A percentile compares a stretch with the other conserved stretches of the same genome.
These are phyloP conservation scores for Oryzias melastigma DNA, from an alignment of 2,113 vertebrate species.

Conservation along the genomic window DNA sequence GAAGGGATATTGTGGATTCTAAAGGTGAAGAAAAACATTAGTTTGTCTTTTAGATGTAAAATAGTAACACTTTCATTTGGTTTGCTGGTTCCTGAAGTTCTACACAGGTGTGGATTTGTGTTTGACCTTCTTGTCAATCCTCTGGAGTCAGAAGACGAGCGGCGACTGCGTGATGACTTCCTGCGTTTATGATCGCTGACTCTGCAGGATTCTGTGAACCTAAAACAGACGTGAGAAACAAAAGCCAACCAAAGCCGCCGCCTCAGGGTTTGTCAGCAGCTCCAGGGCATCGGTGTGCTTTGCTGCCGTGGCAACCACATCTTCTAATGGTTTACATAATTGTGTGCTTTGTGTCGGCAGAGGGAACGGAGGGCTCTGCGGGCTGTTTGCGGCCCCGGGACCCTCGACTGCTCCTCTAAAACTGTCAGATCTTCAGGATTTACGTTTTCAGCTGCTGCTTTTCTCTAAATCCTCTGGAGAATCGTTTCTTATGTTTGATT, in stretches of 20 bases:
- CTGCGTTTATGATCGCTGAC: slow-evolving; percentile 5
- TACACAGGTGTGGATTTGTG: background rate
- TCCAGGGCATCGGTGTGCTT: slow-evolving; percentile 16
- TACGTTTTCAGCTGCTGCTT: slow-evolving; percentile 15
- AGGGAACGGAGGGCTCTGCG: background rate
- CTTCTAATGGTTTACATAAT: slow-evolving; percentile 55
- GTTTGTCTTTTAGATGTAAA: too few species aligned
- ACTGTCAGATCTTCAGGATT: slow-evolving; percentile 8
- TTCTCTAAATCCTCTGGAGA: slow-evolving; percentile 16
- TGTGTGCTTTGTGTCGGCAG: slow-evolving; percentile 32
- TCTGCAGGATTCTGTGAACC: background rate
- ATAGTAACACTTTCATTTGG: too few species aligned
- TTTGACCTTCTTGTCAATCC: slow-evolving; percentile 33
- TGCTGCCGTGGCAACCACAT: slow-evolving; percentile 59
- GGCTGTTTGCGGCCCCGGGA: slow-evolving; percentile 12
- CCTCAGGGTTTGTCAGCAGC: slow-evolving; percentile 43
- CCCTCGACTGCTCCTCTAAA: background rate
- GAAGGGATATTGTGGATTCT: too few species aligned
- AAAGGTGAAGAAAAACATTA: too few species aligned
- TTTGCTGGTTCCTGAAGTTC: too few species aligned
- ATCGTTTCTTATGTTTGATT: background rate
- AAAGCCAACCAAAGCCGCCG: slow-evolving; percentile 1
- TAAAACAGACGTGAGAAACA: slow-evolving; percentile 7
- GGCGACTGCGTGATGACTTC: background rate
- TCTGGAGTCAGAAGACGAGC: slow-evolving; percentile 8